Conservation (phyloP, 2,888 invertebrate genomes). For the Leptinotarsa peninsularis region DNA sequence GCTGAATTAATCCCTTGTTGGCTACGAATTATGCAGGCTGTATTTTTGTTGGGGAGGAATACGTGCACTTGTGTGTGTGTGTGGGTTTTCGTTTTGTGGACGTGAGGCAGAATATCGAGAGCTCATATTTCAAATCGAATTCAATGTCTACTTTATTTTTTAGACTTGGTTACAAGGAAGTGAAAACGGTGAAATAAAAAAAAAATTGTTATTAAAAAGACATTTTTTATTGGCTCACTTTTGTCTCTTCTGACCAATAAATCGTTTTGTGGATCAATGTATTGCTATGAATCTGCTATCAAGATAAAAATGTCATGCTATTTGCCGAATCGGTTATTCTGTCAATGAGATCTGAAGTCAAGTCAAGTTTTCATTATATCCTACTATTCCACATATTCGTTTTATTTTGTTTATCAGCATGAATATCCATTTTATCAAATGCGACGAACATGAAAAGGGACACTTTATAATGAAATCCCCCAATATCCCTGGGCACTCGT, state of each 20-base stretch:
- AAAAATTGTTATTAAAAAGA: too few species aligned
- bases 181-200: too few species aligned
- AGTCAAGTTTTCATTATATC: not conserved
- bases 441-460: not conserved
- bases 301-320: too few species aligned
- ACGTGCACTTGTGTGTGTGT: too few species aligned
- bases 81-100: not conserved
- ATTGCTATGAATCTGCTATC: too few species aligned
- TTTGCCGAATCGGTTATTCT: too few species aligned
- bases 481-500: constrained; percentile 9
- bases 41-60: constrained; percentile 2
- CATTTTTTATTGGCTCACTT: too few species aligned
- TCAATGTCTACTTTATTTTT: too few species aligned
- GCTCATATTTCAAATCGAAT: not conserved
- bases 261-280: too few species aligned
- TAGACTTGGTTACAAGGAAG: too few species aligned
- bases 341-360: too few species aligned
- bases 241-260: too few species aligned
- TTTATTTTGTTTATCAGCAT: not conserved
- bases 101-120: not conserved
- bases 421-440: not conserved
- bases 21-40: constrained; percentile 15
- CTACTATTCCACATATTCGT: not conserved
- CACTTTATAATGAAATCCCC: constrained; percentile 1
- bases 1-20: constrained; percentile 14